A percentile compares a stretch with the other conserved stretches of the same genome.
Conservation (phyloP, 2,888 invertebrate species). For the Marronus borbonicus region DNA sequence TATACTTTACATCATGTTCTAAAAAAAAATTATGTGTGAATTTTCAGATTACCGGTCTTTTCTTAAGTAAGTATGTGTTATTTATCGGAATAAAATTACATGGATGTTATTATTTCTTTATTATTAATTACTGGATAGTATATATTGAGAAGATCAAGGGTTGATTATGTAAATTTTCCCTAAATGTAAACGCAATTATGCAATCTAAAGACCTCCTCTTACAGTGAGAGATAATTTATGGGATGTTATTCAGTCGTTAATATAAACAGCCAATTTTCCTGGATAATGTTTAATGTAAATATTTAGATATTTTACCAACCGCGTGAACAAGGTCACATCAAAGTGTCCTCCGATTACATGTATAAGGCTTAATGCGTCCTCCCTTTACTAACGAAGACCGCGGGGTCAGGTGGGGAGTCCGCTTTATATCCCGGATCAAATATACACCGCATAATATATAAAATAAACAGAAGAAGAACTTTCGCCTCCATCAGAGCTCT, state of each 20-base stretch:
- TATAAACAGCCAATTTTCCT: slow-evolving; percentile 63
- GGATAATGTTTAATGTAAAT: slow-evolving; percentile 68
- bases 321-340: slow-evolving; percentile 59
- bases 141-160: slow-evolving; percentile 56
- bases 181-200: slow-evolving; percentile 58
- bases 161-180: slow-evolving; percentile 68
- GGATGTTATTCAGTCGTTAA: slow-evolving; percentile 68
- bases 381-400: slow-evolving; percentile 39
- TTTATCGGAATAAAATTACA: no score
- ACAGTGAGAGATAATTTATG: slow-evolving; percentile 71
- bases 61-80: no score
- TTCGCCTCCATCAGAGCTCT: slow-evolving; percentile 52
- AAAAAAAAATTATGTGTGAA: no score
- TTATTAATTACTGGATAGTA: slow-evolving; percentile 61
- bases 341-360: slow-evolving; percentile 59
- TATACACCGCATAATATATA: slow-evolving; percentile 63
- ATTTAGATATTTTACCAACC: slow-evolving; percentile 65
- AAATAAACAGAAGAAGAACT: slow-evolving; percentile 62
- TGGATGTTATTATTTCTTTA: slow-evolving; percentile 17
- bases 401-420: slow-evolving; percentile 42
- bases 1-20: no score
- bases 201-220: slow-evolving; percentile 66
- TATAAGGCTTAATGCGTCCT: slow-evolving; percentile 62
- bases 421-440: slow-evolving; percentile 59
- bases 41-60: no score